A percentile compares a stretch with the other conserved stretches of the same genome.
These are phyloP conservation scores for Papilio helenus DNA, from an alignment of 1,140 invertebrate genomes.

Conservation along the genomic window DNA sequence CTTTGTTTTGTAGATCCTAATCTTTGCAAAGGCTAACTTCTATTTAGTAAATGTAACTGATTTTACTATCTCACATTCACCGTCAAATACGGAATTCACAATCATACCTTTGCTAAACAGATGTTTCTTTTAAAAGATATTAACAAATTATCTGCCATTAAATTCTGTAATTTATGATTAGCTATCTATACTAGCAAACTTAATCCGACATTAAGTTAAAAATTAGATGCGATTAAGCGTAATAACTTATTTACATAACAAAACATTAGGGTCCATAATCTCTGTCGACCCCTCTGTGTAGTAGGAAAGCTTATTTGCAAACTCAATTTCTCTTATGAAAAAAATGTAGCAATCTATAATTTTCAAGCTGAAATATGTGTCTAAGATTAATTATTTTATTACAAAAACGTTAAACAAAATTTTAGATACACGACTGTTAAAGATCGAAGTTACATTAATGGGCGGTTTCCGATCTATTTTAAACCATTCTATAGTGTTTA, in stretches of 20 bases:
- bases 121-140: background rate
- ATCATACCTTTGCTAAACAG: too few species aligned
- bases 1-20: conserved; percentile 7
- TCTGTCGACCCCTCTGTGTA: background rate
- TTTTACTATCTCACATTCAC: background rate
- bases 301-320: background rate
- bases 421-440: background rate
- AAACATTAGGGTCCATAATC: conserved; percentile 2
- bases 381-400: background rate
- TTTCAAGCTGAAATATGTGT: too few species aligned
- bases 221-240: conserved; percentile 4
- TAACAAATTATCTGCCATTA: background rate
- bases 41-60: conserved; percentile 6
- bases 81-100: background rate
- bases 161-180: background rate
- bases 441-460: background rate
- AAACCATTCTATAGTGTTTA: too few species aligned
- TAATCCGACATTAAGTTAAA: background rate
- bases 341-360: background rate
- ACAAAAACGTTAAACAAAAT: background rate
- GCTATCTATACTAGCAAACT: background rate
- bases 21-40: conserved; percentile 19
- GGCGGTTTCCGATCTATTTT: too few species aligned
- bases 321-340: background rate
- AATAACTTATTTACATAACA: conserved; percentile 10